Evolutionary conservation across 2,797 vertebrate species (phyloP).

Genomic region (Argya squamiceps): DNA sequence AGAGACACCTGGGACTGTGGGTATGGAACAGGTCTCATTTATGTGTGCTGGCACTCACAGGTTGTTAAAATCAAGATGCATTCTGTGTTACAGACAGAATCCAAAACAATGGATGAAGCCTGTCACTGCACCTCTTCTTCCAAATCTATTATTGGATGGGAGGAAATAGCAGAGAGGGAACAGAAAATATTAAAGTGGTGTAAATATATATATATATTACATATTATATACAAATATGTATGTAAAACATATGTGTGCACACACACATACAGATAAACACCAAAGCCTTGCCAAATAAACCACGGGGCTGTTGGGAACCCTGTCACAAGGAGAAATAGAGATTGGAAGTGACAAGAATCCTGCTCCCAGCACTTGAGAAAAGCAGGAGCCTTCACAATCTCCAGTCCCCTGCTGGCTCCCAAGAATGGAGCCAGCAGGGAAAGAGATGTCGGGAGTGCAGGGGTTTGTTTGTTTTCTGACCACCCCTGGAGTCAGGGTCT

Average conservation of each 20-base stretch:
- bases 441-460: not conserved
- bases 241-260: not conserved
- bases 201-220: not conserved
- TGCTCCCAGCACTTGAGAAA: slow-evolving; percentile 25
- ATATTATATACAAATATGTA: not conserved
- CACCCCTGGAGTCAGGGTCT: slow-evolving; percentile 41
- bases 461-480: slow-evolving; percentile 55
- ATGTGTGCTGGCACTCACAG: not conserved
- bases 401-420: slow-evolving; percentile 34
- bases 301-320: not conserved
- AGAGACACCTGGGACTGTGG: not conserved
- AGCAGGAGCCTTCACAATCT: slow-evolving; percentile 45
- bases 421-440: slow-evolving; percentile 62
- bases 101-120: not conserved
- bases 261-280: not conserved
- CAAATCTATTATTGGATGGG: not conserved
- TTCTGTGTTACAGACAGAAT: not conserved
- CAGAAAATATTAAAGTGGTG: not conserved
- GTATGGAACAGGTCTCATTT: not conserved
- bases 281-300: not conserved
- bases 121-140: not conserved
- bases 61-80: not conserved
- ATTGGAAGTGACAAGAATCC: slow-evolving; percentile 46
- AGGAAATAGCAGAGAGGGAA: not conserved
- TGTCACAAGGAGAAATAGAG: not conserved